Conservation (phyloP, 2,113 vertebrate species). For the Myanophis thanlyinensis region DNA sequence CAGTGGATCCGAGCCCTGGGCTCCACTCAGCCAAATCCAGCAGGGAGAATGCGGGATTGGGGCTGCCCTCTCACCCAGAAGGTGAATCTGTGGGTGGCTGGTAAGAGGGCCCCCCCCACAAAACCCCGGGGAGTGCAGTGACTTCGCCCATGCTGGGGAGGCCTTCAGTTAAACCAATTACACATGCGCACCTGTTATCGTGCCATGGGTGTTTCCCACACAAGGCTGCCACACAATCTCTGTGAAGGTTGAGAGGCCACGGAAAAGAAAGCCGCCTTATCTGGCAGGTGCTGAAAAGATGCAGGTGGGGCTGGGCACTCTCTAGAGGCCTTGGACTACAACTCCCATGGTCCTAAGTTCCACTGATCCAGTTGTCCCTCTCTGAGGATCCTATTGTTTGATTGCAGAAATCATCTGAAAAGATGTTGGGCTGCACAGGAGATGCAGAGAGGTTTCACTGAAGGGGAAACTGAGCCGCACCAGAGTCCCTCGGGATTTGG, state of each 20-base stretch:
- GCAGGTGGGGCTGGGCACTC: background rate
- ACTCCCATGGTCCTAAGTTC: background rate
- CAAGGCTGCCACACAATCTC: background rate
- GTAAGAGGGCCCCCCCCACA: background rate
- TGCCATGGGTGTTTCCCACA: background rate
- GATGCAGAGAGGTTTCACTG: background rate
- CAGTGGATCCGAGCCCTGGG: slow-evolving; percentile 13
- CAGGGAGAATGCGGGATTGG: background rate
- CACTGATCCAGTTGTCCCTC: background rate
- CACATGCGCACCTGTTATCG: background rate
- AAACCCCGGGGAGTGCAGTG: background rate
- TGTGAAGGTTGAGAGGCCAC: background rate
- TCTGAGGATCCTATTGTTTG: background rate
- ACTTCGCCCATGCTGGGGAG: background rate
- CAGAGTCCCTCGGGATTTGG: fast-evolving
- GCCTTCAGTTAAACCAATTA: background rate
- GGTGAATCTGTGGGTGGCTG: too few species aligned
- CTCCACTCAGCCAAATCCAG: background rate
- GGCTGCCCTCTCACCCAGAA: background rate
- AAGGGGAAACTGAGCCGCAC: background rate
- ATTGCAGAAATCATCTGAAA: background rate
- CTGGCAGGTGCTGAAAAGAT: background rate
- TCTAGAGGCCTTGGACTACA: background rate
- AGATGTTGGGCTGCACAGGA: background rate
- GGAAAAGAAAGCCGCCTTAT: background rate